These are phyloP conservation scores for Tokudaia tokunoshimensis DNA, from an alignment of 2,797 vertebrate species.

Conservation along the genomic window DNA sequence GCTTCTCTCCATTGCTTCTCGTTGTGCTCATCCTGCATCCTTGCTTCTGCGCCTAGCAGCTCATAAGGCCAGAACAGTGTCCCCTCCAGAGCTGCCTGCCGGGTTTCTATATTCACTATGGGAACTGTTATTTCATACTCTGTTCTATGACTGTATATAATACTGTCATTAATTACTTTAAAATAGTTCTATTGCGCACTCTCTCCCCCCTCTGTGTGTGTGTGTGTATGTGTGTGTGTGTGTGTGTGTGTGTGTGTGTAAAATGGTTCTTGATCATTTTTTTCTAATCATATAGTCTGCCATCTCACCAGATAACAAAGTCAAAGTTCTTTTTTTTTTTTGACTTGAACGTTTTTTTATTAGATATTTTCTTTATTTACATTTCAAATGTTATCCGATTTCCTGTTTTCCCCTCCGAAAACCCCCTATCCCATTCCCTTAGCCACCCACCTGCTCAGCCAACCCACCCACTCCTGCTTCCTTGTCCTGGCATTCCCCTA, in stretches of 20 bases:
- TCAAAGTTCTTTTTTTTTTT: not conserved
- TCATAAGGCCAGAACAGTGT: not conserved
- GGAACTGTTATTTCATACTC: not conserved
- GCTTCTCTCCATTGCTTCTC: conserved; percentile 38
- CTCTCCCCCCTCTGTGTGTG: not conserved
- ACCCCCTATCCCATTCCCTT: too few relatives aligned
- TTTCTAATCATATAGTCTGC: conserved; percentile 9
- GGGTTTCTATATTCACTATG: not conserved
- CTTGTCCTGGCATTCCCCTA: too few relatives aligned
- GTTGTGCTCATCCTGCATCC: not conserved
- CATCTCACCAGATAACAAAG: not conserved
- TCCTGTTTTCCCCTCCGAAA: too few relatives aligned
- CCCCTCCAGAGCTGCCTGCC: not conserved
- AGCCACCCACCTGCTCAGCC: too few relatives aligned
- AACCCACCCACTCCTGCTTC: too few relatives aligned
- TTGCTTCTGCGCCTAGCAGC: not conserved
- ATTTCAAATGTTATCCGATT: too few relatives aligned
- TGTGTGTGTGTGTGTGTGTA: not conserved
- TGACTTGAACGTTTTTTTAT: too few relatives aligned
- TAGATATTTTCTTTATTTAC: too few relatives aligned
- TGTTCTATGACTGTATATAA: not conserved
- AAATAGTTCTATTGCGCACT: not conserved
- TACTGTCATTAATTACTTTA: conserved; percentile 47
- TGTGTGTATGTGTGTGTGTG: too few relatives aligned
- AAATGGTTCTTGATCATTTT: not conserved